Evolutionary conservation across 1,140 invertebrate genomes (phyloP), one percentile per base, ranked within the genome.

Genomic region (Berghia stephanieae): DNA sequence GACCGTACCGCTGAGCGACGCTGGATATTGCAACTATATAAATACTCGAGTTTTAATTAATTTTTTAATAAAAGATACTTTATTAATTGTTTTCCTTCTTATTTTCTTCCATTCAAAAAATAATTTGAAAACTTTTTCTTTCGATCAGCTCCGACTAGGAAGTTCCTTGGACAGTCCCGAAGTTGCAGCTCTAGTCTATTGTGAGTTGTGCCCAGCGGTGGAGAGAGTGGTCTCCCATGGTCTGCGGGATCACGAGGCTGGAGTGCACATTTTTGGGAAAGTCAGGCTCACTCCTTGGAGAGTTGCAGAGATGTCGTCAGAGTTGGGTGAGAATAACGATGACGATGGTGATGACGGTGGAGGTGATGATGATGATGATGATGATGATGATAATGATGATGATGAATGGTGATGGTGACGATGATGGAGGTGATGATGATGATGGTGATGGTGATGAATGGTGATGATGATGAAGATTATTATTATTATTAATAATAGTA

Each of bases 271-370:
- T 60, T 96, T 97, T 88, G 96, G 95, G 44, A 93, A 94, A 38
- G 94, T 96, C 43, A 92, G 93, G 70, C 95, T 96, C 85, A 96
- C 95, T 16, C 94, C 96, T 55, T 97, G 95, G 96, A 94, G 95
- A 90, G 88, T 92, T 92, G 93, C 96, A 8, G 95, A 96, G 90
- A 94, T 94, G 49, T 95, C 95, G n/a, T 93, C 94, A 27, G 94
- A 96, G 88, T 94, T 95, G 91, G 94, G 94, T 91, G 81, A 83
- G n/a, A n/a, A n/a, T n/a, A n/a, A n/a, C n/a, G n/a, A n/a, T n/a
- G n/a, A n/a, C n/a, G n/a, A n/a, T n/a, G n/a, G n/a, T n/a, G n/a
- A n/a, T n/a, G n/a, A n/a, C n/a, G n/a, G n/a, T n/a, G n/a, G n/a
- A n/a, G n/a, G n/a, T n/a, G n/a, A n/a, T n/a, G n/a, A n/a, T n/a